Base-by-base conservation (phyloP, 2,113 vertebrate species). In the Clarias gariepinus region DNA sequence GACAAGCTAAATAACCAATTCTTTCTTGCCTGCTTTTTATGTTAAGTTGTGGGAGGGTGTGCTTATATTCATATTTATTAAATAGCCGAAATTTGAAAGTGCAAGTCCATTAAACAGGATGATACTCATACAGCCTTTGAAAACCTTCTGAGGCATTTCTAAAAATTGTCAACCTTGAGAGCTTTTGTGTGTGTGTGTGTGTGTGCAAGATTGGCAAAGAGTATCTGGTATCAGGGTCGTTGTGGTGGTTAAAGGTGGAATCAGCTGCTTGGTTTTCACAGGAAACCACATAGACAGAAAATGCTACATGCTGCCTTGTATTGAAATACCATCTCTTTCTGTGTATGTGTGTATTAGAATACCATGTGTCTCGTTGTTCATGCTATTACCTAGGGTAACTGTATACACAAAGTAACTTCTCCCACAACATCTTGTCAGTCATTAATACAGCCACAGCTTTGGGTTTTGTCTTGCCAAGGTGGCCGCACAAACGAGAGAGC, bases 261-360 rank as follows among this genome's bases (percentile, higher is more conserved):
- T 93, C 91, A 87, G 80, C 87, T 89, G 86, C 87, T 90, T 88
- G 33, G 78, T 90, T 92, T 91, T 86, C 81, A 90, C 92, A 93
- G 92, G 91, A 94, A 94, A 94, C 91, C 92, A 91, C 91, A 92
- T 82, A 91, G 91, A 93, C 87, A 84, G 83, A 89, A 89, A 89
- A 90, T 78, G 85, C 71, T 89, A 85, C 84, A 84, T 86, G 86
- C 81, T 88, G 89, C 85, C 84, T 86, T 85, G 76, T 88, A 89
- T 89, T 86, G 89, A 93, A 93, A 93, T 88, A 91, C 89, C 89
- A 92, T 91, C 90, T 77, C 53, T 74, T 19, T 47, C 52, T 77
- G 88, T 88, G 83, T 86, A 79, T 89, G 82, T 86, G 85, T 88
- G 88, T 90, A 89, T 90, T 76, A 81, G 87, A 92, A 90, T 87